Percentiles rank a stretch among this genome's conserved stretches.
These are phyloP conservation scores for Xiphophorus couchianus DNA, from an alignment of 2,113 vertebrate genomes.

Conservation along the genomic window DNA sequence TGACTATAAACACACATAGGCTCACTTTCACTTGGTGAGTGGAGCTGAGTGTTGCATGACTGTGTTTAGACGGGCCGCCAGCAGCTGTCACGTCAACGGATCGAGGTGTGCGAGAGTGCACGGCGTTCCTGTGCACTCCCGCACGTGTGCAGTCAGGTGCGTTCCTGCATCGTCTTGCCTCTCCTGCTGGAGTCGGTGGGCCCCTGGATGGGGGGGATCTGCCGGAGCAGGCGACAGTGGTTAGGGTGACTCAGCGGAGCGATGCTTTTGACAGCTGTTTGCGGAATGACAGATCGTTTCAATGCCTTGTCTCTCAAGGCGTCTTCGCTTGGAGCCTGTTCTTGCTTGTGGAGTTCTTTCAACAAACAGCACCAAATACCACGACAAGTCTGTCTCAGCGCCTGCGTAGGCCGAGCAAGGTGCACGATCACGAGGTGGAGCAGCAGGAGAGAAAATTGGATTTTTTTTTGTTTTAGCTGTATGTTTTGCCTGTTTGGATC, in stretches of 20 bases:
- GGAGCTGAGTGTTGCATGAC: slow-evolving; percentile 10
- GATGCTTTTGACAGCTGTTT: slow-evolving; percentile 55
- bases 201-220: background rate
- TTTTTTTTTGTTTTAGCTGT: slow-evolving; percentile 5
- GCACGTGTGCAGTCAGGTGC: background rate
- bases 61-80: slow-evolving; percentile 50
- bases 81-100: slow-evolving; percentile 50
- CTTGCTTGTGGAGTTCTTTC: slow-evolving; percentile 67
- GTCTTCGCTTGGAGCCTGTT: slow-evolving; percentile 58
- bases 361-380: slow-evolving; percentile 61
- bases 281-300: slow-evolving; percentile 45
- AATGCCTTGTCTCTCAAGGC: slow-evolving; percentile 31
- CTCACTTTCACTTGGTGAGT: slow-evolving; percentile 48
- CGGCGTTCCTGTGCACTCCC: background rate
- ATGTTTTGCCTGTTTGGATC: slow-evolving; percentile 15
- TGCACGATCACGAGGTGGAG: slow-evolving; percentile 23
- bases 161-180: slow-evolving; percentile 32
- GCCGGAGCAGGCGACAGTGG: slow-evolving; percentile 8
- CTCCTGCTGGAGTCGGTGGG: slow-evolving; percentile 6
- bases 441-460: slow-evolving; percentile 32
- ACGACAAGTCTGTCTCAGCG: slow-evolving; percentile 41
- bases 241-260: slow-evolving; percentile 27
- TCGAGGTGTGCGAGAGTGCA: slow-evolving; percentile 38
- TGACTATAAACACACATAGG: slow-evolving; percentile 32
- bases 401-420: slow-evolving; percentile 44